phyloP scores from a whole-genome alignment of 2,797 vertebrate genomes.

The Acrocephalus scirpaceus region DNA sequence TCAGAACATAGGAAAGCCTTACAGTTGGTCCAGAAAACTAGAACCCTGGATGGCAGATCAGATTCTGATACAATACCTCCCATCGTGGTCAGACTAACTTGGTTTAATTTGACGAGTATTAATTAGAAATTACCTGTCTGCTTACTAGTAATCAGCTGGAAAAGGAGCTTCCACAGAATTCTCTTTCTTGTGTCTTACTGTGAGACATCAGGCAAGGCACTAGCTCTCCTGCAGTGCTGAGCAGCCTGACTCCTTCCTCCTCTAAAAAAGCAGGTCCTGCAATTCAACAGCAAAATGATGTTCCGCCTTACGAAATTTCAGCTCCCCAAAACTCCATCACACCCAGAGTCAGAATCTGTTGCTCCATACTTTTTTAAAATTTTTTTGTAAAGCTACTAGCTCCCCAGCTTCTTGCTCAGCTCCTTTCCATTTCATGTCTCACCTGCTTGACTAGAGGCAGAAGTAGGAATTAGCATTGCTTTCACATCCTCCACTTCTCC shows the following conservation, averaged over 20 bases:
- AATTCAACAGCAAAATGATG: background rate
- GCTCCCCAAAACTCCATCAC: background rate
- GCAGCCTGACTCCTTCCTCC: background rate
- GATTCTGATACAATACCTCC: background rate
- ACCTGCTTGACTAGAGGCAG: conserved; percentile 26
- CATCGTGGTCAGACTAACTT: background rate
- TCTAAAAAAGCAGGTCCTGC: background rate
- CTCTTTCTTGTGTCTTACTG: background rate
- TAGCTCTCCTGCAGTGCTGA: background rate
- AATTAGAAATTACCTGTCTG: conserved; percentile 16
- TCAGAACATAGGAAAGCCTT: background rate
- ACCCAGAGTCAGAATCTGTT: background rate
- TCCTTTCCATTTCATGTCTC: background rate
- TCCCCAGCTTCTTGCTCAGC: background rate
- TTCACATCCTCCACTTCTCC: conserved; percentile 15
- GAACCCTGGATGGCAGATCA: background rate
- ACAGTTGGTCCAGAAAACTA: background rate
- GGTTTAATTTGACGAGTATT: background rate
- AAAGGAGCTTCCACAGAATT: background rate
- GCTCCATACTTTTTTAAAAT: rapidly evolving
- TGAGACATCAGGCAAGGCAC: conserved; percentile 1
- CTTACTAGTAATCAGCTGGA: background rate
- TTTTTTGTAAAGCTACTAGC: background rate
- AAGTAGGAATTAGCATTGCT: conserved; percentile 29
- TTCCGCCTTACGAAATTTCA: background rate